Conservation (phyloP, 2,797 vertebrate species). For the Poecilia wingei region DNA sequence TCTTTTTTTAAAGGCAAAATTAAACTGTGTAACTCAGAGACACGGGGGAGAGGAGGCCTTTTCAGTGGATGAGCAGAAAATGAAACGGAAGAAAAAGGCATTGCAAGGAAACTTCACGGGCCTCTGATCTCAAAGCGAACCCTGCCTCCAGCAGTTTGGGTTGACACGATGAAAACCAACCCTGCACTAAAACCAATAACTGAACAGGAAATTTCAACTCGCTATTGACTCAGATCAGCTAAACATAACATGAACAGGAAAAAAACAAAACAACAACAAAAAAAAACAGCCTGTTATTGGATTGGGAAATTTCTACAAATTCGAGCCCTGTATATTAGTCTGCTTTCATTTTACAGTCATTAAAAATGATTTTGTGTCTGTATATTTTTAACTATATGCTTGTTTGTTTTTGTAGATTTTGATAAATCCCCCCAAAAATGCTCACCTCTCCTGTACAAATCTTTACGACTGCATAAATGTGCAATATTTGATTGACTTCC, state of each 20-base stretch:
- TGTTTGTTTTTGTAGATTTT: not conserved
- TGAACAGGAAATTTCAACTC: not conserved
- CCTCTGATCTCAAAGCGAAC: not conserved
- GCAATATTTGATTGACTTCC: not conserved
- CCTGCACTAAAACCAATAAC: not conserved
- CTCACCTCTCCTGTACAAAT: not conserved
- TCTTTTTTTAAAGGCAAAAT: not conserved
- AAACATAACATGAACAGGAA: not conserved
- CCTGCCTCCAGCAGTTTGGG: not conserved
- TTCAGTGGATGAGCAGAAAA: not conserved
- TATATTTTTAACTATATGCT: not conserved
- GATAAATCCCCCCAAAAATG: not conserved
- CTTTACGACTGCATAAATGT: not conserved
- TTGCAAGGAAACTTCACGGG: not conserved
- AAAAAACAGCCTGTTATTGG: not conserved
- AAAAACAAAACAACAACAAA: too few relatives aligned
- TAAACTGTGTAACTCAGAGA: not conserved
- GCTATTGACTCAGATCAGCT: not conserved
- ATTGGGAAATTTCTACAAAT: not conserved
- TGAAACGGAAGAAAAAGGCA: not conserved
- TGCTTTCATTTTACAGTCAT: not conserved
- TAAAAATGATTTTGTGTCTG: too few relatives aligned
- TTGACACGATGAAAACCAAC: not conserved
- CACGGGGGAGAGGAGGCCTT: not conserved
- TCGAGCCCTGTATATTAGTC: not conserved